phyloP scores from a whole-genome alignment of 2,797 vertebrate species.

The Carcharodon carcharias region DNA sequence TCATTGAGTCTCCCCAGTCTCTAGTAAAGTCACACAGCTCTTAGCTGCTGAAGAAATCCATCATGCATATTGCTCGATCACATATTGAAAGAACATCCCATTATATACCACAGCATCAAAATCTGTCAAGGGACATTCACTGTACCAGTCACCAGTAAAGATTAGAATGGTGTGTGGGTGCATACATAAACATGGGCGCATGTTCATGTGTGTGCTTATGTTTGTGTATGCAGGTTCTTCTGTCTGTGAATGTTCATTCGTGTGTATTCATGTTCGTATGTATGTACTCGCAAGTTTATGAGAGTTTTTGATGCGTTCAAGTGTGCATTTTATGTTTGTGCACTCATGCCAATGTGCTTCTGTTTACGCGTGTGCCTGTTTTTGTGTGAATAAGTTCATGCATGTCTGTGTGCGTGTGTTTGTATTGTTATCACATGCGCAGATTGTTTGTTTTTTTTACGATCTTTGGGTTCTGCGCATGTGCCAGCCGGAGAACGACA shows the following conservation, averaged over 20 bases:
- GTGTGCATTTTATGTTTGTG: too few relatives aligned
- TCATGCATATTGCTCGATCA: too few relatives aligned
- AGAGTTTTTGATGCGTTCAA: too few relatives aligned
- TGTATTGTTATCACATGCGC: too few relatives aligned
- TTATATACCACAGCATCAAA: neutral
- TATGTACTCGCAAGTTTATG: too few relatives aligned
- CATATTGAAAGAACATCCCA: neutral
- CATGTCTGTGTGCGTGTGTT: neutral
- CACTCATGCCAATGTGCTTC: neutral
- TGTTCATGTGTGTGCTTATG: neutral
- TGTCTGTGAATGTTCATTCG: neutral
- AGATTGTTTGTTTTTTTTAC: too few relatives aligned
- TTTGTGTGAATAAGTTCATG: neutral
- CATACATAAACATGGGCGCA: neutral
- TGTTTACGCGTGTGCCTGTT: neutral
- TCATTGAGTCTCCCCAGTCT: too few relatives aligned
- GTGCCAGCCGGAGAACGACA: too few relatives aligned
- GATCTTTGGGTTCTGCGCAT: too few relatives aligned
- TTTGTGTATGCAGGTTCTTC: neutral
- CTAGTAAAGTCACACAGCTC: too few relatives aligned
- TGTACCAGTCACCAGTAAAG: neutral
- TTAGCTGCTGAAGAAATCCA: too few relatives aligned
- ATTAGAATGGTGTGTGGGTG: neutral
- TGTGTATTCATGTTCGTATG: neutral
- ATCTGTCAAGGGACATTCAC: neutral